Evolutionary conservation across 2,113 vertebrate genomes (phyloP).

Genomic region (Engraulis encrasicolus): DNA sequence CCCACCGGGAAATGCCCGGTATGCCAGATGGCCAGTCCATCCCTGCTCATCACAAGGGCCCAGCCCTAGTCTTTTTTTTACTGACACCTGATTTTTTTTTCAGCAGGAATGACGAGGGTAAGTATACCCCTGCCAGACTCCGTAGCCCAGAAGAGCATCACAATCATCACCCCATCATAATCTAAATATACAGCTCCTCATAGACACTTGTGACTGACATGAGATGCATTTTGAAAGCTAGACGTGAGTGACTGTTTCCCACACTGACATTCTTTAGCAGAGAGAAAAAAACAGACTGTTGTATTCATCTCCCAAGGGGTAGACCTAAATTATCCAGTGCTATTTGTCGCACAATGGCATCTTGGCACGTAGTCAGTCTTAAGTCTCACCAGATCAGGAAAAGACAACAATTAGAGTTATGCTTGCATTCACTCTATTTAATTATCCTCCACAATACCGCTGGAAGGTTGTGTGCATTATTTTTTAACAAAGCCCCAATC

Average conservation of each 20-base stretch:
- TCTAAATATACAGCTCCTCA: constrained; percentile 10
- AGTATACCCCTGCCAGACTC: neutral
- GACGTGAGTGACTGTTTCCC: neutral
- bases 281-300: neutral
- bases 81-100: too few relatives aligned
- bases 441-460: neutral
- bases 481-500: constrained; percentile 13
- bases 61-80: too few relatives aligned
- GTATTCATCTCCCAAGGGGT: neutral
- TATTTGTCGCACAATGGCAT: neutral
- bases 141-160: neutral
- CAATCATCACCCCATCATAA: neutral
- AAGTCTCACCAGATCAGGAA: neutral
- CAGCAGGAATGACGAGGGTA: too few relatives aligned
- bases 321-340: neutral
- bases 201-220: neutral
- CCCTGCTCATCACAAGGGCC: too few relatives aligned
- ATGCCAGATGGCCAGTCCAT: too few relatives aligned
- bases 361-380: neutral
- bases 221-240: neutral
- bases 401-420: neutral
- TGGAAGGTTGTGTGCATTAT: neutral
- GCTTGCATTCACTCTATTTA: neutral
- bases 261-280: too few relatives aligned
- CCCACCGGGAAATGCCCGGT: too few relatives aligned